Percentiles rank a stretch among this genome's conserved stretches.
These are phyloP conservation scores for Microchrysa polita DNA, from an alignment of 2,888 invertebrate species.

Conservation along the genomic window DNA sequence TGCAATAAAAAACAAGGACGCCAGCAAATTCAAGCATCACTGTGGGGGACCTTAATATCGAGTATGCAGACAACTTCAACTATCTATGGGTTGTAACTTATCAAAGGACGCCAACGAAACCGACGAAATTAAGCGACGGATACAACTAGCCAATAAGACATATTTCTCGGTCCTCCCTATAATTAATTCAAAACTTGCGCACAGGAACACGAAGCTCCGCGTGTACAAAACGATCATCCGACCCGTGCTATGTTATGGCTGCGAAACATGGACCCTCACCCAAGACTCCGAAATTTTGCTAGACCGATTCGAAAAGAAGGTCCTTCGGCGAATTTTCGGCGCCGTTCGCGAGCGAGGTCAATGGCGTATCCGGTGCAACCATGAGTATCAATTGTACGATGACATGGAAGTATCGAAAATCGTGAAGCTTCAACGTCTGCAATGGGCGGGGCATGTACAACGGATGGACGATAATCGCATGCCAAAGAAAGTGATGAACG, in stretches of 20 bases:
- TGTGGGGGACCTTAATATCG: neutral
- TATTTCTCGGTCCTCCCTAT: neutral
- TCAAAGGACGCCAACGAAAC: neutral
- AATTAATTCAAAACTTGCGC: neutral
- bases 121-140: neutral
- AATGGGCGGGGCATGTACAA: neutral
- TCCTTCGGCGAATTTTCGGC: slow-evolving; percentile 7
- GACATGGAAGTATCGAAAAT: neutral
- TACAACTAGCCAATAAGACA: neutral
- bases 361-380: slow-evolving; percentile 5
- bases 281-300: neutral
- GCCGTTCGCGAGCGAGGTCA: neutral
- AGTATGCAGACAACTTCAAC: neutral
- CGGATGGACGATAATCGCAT: neutral
- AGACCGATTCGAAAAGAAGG: neutral
- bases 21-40: neutral
- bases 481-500: neutral
- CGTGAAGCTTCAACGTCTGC: neutral
- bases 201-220: no score
- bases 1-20: neutral
- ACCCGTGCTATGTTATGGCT: neutral
- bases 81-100: no score
- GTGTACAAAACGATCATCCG: neutral
- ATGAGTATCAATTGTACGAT: slow-evolving; percentile 1
- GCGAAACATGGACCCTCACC: neutral